A percentile compares a stretch with the other conserved stretches of the same genome.
Evolutionary conservation across 2,797 vertebrate genomes (phyloP).

Genomic region (Brachyrhaphis roseni): DNA sequence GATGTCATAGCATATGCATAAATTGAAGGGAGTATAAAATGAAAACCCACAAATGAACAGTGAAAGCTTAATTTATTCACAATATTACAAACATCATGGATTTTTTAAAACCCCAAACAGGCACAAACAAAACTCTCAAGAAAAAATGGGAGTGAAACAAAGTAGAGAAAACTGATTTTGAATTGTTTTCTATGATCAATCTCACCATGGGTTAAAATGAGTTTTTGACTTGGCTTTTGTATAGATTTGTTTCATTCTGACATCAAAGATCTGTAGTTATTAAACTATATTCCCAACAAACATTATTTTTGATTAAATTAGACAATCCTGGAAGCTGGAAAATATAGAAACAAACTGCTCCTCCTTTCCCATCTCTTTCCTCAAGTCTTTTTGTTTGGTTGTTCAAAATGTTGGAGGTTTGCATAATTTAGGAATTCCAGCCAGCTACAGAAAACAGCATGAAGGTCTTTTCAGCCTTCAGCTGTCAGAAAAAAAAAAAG

Average conservation of each 20-base stretch:
- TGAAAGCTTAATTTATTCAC: constrained; percentile 80
- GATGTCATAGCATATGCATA: neutral
- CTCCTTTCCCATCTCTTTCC: constrained; percentile 18
- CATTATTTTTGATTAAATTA: constrained; percentile 34
- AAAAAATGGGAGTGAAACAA: constrained; percentile 29
- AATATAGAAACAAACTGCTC: constrained; percentile 28
- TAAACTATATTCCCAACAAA: constrained; percentile 43
- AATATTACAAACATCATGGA: constrained; percentile 72
- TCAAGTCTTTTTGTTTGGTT: constrained; percentile 11
- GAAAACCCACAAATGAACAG: constrained; percentile 22
- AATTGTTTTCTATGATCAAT: constrained; percentile 27
- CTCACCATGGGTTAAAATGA: constrained; percentile 20
- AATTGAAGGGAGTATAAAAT: neutral
- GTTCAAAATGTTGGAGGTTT: constrained; percentile 41
- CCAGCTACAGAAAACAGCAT: constrained; percentile 47
- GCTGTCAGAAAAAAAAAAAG: constrained; percentile 51
- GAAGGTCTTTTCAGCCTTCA: constrained; percentile 42
- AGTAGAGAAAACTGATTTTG: constrained; percentile 30
- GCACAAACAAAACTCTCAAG: constrained; percentile 54
- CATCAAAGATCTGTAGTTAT: constrained; percentile 8
- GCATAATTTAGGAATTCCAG: constrained; percentile 55
- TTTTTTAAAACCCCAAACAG: constrained; percentile 64
- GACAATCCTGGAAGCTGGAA: constrained; percentile 21
- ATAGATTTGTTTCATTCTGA: constrained; percentile 25
- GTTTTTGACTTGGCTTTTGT: constrained; percentile 33